A percentile compares a stretch with the other conserved stretches of the same genome.
Evolutionary conservation across 2,888 invertebrate species (phyloP).

Genomic region (Clepsis dumicolana): DNA sequence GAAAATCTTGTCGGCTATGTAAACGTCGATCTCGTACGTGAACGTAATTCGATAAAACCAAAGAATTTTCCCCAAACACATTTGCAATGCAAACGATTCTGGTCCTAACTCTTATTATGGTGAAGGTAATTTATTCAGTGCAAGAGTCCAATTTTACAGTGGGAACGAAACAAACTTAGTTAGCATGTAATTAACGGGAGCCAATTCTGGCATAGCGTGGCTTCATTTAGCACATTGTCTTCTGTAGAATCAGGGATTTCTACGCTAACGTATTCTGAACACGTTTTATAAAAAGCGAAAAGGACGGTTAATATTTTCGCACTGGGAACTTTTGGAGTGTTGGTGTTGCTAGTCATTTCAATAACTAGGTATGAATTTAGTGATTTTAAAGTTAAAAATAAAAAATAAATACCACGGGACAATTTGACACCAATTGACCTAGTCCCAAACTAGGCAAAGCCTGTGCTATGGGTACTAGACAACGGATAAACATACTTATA

Average conservation of each 20-base stretch:
- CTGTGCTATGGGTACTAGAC: too few species aligned
- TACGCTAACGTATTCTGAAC: conserved; percentile 48
- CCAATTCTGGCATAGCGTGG: conserved; percentile 58
- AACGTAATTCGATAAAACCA: conserved; percentile 6
- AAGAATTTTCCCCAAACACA: conserved; percentile 11
- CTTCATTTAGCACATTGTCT: conserved; percentile 67
- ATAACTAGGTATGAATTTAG: neutral
- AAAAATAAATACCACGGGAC: too few species aligned
- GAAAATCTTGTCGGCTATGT: neutral
- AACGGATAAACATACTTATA: too few species aligned
- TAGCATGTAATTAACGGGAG: conserved; percentile 73
- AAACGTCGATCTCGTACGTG: conserved; percentile 11
- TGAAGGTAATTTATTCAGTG: conserved; percentile 70
- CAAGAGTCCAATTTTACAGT: conserved; percentile 73
- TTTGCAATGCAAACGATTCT: conserved; percentile 29
- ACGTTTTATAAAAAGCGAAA: conserved; percentile 45
- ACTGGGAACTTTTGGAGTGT: conserved; percentile 1
- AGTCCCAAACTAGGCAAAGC: too few species aligned
- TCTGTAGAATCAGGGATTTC: conserved; percentile 53
- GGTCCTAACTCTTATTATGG: conserved; percentile 46
- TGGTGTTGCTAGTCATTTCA: neutral
- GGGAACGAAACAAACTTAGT: conserved; percentile 74
- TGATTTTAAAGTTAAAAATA: neutral
- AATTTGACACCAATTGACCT: too few species aligned
- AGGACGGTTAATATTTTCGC: conserved; percentile 22